Percentiles rank a stretch among this genome's conserved stretches.
Evolutionary conservation across 2,888 invertebrate species (phyloP).

Genomic region (Parnassius smintheus): DNA sequence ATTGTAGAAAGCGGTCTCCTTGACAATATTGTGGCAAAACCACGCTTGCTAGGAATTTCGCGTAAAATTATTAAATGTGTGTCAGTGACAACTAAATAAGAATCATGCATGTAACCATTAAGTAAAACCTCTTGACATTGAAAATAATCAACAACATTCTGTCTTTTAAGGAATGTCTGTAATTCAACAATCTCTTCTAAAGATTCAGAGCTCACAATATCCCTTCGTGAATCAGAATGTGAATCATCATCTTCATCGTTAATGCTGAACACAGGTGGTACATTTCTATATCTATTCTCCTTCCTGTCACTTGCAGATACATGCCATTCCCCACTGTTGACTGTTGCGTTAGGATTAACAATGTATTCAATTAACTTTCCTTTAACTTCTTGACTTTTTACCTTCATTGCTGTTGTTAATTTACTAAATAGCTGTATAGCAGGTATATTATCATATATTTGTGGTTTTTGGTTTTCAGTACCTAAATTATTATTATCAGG

Average conservation of each 20-base stretch:
- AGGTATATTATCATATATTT: constrained; percentile 60
- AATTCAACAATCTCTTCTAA: constrained; percentile 89
- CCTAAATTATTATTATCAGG: constrained; percentile 71
- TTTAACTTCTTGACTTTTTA: constrained; percentile 95
- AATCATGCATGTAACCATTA: constrained; percentile 93
- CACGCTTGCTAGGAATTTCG: constrained; percentile 87
- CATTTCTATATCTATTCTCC: constrained; percentile 93
- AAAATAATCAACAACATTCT: constrained; percentile 92
- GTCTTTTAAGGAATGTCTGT: constrained; percentile 89
- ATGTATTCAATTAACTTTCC: constrained; percentile 96
- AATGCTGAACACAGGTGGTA: constrained; percentile 96
- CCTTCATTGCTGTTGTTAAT: constrained; percentile 92
- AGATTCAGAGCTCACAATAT: constrained; percentile 81
- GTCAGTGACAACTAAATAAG: constrained; percentile 92
- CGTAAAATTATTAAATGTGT: constrained; percentile 93
- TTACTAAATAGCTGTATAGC: constrained; percentile 89
- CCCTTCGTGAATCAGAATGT: constrained; percentile 55
- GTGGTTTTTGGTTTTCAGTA: constrained; percentile 46
- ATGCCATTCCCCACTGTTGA: constrained; percentile 85
- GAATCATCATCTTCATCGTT: constrained; percentile 87
- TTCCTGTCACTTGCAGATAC: constrained; percentile 92
- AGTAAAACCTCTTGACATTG: constrained; percentile 95
- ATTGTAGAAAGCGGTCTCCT: constrained; percentile 94
- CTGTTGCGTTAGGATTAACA: constrained; percentile 88
- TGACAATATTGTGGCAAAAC: constrained; percentile 92